Conservation (phyloP, 2,888 invertebrate species). For the Hirtodrosophila histrioides region DNA sequence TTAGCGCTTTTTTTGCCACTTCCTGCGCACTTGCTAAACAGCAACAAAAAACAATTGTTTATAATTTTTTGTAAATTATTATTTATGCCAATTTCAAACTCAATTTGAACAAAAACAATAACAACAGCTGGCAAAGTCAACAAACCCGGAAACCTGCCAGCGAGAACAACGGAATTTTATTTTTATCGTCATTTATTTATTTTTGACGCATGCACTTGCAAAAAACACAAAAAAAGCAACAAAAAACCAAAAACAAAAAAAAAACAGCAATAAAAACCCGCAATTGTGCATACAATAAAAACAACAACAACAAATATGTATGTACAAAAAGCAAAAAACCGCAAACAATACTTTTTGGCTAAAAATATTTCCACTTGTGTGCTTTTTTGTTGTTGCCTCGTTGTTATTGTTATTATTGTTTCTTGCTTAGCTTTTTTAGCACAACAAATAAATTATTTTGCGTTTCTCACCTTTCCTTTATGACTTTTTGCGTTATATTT, state of each 20-base stretch:
- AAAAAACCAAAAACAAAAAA: conserved; percentile 21
- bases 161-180: conserved; percentile 69
- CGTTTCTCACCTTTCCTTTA: conserved; percentile 67
- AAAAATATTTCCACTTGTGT: conserved; percentile 55
- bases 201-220: conserved; percentile 45
- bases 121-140: conserved; percentile 66
- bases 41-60: conserved; percentile 31
- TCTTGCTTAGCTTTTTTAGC: conserved; percentile 41
- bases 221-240: conserved; percentile 25
- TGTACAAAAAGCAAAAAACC: conserved; percentile 30
- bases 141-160: conserved; percentile 78
- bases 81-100: conserved; percentile 57
- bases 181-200: conserved; percentile 59
- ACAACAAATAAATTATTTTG: conserved; percentile 59
- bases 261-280: conserved; percentile 25
- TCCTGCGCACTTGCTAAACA: conserved; percentile 39
- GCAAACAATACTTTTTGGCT: conserved; percentile 50
- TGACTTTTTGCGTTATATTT: conserved; percentile 45
- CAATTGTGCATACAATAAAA: conserved; percentile 32
- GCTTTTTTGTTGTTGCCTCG: conserved; percentile 26
- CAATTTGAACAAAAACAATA: conserved; percentile 38
- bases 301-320: conserved; percentile 34
- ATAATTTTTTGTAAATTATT: conserved; percentile 33
- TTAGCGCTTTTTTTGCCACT: conserved; percentile 28
- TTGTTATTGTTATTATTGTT: conserved; percentile 17